These are phyloP conservation scores for Lasioglossum baleicum DNA, from an alignment of 1,140 invertebrate genomes.

Conservation along the genomic window DNA sequence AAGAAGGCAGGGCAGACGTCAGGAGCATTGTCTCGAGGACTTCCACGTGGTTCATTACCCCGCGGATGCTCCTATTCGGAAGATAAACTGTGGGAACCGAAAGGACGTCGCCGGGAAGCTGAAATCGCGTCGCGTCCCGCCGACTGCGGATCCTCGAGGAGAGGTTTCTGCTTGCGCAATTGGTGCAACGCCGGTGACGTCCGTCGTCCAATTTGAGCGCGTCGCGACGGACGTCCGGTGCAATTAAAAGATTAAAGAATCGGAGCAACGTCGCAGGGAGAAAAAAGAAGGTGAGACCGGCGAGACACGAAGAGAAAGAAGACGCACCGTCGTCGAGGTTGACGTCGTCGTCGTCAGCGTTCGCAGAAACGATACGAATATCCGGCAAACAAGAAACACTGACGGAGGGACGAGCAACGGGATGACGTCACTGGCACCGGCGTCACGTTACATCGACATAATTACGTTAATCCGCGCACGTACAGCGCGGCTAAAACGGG, in stretches of 20 bases:
- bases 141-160: too few relatives aligned
- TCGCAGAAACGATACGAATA: conserved; percentile 68
- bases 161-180: too few relatives aligned
- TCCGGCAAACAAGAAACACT: conserved; percentile 56
- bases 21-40: conserved; percentile 48
- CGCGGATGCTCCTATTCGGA: background rate
- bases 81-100: background rate
- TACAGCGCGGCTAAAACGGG: conserved; percentile 45
- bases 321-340: background rate
- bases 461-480: conserved; percentile 65
- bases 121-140: too few relatives aligned
- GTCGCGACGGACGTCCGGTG: conserved; percentile 42
- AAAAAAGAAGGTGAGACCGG: conserved; percentile 35
- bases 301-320: background rate
- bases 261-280: background rate
- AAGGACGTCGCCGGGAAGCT: too few relatives aligned
- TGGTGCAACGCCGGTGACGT: background rate
- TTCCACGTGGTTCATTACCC: conserved; percentile 39
- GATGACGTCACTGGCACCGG: conserved; percentile 67
- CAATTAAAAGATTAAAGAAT: conserved; percentile 29
- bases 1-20: conserved; percentile 38
- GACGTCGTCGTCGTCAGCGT: conserved; percentile 54
- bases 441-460: conserved; percentile 68
- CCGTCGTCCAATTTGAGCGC: background rate
- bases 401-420: conserved; percentile 24